These are phyloP conservation scores for Leptopilina myrica DNA, from an alignment of 2,888 invertebrate species.

Conservation along the genomic window DNA sequence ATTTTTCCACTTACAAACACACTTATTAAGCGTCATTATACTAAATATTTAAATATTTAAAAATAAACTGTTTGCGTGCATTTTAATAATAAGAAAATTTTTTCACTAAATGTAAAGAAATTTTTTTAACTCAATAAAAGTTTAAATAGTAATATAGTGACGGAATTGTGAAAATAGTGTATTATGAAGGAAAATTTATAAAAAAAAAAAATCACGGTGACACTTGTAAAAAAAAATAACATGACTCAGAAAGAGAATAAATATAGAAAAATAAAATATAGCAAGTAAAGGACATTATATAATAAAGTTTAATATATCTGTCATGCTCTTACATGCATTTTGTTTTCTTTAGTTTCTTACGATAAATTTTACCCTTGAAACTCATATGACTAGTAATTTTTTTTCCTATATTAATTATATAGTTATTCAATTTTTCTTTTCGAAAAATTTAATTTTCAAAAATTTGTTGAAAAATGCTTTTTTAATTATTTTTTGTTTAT, in stretches of 20 bases:
- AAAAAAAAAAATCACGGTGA: not conserved
- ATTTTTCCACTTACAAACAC: too few relatives aligned
- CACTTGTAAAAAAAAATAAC: not conserved
- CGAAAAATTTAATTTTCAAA: too few relatives aligned
- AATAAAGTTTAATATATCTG: constrained; percentile 12
- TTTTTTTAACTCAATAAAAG: not conserved
- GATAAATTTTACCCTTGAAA: constrained; percentile 34
- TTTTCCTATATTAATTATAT: not conserved
- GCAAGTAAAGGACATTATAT: constrained; percentile 19
- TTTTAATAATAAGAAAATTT: too few relatives aligned
- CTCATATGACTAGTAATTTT: not conserved
- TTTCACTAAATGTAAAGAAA: not conserved
- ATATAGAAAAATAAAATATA: constrained; percentile 4
- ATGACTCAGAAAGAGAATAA: not conserved
- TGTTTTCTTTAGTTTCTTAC: constrained; percentile 25
- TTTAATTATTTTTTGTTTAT: too few relatives aligned
- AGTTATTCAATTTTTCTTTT: too few relatives aligned
- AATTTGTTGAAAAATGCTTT: too few relatives aligned
- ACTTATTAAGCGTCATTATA: too few relatives aligned
- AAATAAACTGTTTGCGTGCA: too few relatives aligned
- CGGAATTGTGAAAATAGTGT: not conserved
- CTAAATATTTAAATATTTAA: too few relatives aligned
- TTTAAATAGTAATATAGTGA: not conserved
- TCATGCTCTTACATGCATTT: constrained; percentile 13
- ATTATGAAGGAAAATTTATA: not conserved